Evolutionary conservation across 23 tunicate species (phyloP).

Genomic region (Trididemnum nubilum): DNA sequence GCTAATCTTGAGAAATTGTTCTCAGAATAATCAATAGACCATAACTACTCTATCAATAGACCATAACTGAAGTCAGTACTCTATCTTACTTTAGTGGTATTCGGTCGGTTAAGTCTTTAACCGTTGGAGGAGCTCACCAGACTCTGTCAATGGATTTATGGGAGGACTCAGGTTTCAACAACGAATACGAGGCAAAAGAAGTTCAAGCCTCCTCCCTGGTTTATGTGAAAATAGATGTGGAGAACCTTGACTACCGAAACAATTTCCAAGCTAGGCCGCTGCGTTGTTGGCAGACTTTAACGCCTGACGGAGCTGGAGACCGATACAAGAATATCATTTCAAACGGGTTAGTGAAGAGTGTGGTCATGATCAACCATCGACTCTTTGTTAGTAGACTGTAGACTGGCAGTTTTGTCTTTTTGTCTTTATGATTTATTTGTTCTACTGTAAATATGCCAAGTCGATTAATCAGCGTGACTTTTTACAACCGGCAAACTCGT

Average conservation of each 20-base stretch:
- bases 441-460: too few species aligned
- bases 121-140: neutral
- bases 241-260: neutral
- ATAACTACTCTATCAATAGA: too few species aligned
- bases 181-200: neutral
- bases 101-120: neutral
- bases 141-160: neutral
- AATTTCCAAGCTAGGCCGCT: neutral
- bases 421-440: too few species aligned
- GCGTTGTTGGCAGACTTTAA: conserved; percentile 17
- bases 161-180: neutral
- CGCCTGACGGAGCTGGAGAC: neutral
- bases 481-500: too few species aligned
- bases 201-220: neutral
- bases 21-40: too few species aligned
- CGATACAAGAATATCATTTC: neutral
- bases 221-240: neutral
- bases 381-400: too few species aligned
- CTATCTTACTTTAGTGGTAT: neutral
- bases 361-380: too few species aligned
- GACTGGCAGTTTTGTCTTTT: too few species aligned
- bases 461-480: too few species aligned
- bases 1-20: too few species aligned
- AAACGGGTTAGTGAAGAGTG: neutral
- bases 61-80: too few species aligned